A percentile compares a stretch with the other conserved stretches of the same genome.
These are phyloP conservation scores for Meloidogyne exigua DNA, from an alignment of 1,140 invertebrate species.

Conservation along the genomic window DNA sequence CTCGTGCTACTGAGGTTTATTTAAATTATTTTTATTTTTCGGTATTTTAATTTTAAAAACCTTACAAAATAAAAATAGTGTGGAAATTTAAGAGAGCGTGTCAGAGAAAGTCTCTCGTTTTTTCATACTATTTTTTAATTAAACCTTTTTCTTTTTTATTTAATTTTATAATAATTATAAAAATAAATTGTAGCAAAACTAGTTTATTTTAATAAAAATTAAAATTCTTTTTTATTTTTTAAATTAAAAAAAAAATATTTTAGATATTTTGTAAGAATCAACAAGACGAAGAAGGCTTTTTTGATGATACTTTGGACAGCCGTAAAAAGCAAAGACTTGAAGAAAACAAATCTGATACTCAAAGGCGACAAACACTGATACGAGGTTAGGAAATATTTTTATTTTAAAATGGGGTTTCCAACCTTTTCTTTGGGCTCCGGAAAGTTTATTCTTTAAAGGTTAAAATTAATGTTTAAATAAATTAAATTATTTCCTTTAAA, in stretches of 20 bases:
- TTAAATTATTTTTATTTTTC: background rate
- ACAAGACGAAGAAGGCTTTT: slow-evolving; percentile 72
- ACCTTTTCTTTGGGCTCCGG: no score
- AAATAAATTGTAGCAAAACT: no score
- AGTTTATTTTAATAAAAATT: no score
- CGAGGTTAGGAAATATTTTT: slow-evolving; percentile 68
- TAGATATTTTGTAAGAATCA: slow-evolving; percentile 40
- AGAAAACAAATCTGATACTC: slow-evolving; percentile 69
- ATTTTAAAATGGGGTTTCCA: background rate
- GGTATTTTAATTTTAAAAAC: no score
- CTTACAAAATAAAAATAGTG: no score
- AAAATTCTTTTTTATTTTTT: slow-evolving; percentile 25
- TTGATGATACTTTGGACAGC: slow-evolving; percentile 73
- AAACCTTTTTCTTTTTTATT: no score
- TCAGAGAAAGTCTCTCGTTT: no score
- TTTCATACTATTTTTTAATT: no score
- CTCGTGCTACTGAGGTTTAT: slow-evolving; percentile 72
- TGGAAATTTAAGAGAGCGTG: no score
- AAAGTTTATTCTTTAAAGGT: no score
- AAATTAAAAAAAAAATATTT: slow-evolving; percentile 63
- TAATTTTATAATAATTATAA: background rate
- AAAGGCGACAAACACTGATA: slow-evolving; percentile 69
- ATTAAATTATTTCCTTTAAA: no score
- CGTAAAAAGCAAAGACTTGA: slow-evolving; percentile 69
- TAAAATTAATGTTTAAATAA: no score